Conservation (phyloP, 2,888 invertebrate species). For the Meta bourneti region DNA sequence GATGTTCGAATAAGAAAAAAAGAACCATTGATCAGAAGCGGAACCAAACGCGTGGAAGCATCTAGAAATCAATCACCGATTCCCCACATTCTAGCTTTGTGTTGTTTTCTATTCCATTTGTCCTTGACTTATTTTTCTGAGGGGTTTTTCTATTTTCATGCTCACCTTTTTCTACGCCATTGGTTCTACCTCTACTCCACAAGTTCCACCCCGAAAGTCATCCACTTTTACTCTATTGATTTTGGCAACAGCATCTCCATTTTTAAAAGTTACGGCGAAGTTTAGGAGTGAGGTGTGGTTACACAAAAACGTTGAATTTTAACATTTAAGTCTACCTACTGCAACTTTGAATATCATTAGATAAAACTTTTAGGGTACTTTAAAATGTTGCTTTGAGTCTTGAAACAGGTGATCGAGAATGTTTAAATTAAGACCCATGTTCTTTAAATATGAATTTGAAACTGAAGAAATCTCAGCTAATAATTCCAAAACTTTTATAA, state of each 20-base stretch:
- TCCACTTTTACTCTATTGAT: slow-evolving; percentile 41
- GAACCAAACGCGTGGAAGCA: slow-evolving; percentile 7
- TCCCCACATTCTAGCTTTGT: slow-evolving; percentile 2
- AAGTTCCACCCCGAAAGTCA: slow-evolving; percentile 14
- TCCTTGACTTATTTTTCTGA: slow-evolving; percentile 43
- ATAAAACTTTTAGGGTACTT: no score
- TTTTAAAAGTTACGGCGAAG: neutral
- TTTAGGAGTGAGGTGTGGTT: no score
- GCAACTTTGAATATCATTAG: no score
- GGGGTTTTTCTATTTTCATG: slow-evolving; percentile 15
- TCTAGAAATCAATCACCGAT: slow-evolving; percentile 35
- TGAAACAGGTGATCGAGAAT: no score
- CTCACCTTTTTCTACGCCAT: neutral
- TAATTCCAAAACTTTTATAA: no score
- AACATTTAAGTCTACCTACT: no score
- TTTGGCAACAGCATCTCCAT: slow-evolving; percentile 31
- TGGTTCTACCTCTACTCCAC: slow-evolving; percentile 22
- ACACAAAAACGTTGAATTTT: no score
- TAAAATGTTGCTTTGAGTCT: no score
- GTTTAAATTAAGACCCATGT: no score
- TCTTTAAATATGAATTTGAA: no score
- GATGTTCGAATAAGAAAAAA: neutral
- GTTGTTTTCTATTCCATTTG: slow-evolving; percentile 1
- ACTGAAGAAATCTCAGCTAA: no score
- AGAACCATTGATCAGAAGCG: slow-evolving; percentile 5